A percentile compares a stretch with the other conserved stretches of the same genome.
These are phyloP conservation scores for Chlorodrepanis virens DNA, from an alignment of 2,113 vertebrate genomes.

Conservation along the genomic window DNA sequence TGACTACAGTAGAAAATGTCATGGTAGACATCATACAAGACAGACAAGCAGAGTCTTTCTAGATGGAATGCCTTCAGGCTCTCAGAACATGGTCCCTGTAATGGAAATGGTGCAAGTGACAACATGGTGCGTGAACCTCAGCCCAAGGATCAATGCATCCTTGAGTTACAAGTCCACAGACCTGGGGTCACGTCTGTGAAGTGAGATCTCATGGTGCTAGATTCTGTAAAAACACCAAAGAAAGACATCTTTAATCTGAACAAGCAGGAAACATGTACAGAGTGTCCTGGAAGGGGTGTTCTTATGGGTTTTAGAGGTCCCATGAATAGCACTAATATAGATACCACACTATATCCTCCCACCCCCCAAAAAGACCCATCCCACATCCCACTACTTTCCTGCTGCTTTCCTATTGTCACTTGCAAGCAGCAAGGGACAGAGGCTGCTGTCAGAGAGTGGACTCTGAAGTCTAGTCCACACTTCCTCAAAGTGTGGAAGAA, in stretches of 20 bases:
- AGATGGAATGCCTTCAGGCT: neutral
- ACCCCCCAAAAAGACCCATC: neutral
- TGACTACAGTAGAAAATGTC: neutral
- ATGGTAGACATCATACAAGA: neutral
- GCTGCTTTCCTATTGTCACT: neutral
- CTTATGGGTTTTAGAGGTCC: neutral
- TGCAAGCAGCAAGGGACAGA: neutral
- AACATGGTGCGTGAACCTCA: neutral
- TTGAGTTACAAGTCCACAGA: neutral
- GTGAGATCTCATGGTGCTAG: neutral
- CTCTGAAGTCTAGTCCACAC: neutral
- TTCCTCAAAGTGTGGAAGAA: neutral
- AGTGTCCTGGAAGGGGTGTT: neutral
- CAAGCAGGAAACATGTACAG: accelerated
- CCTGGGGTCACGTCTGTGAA: neutral
- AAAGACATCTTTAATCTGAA: neutral
- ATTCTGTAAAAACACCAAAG: neutral
- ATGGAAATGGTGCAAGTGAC: neutral
- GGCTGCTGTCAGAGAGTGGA: neutral
- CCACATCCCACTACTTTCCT: neutral
- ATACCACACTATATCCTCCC: too few species aligned
- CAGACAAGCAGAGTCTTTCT: neutral
- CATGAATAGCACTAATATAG: neutral
- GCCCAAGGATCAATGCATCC: neutral
- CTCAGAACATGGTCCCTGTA: neutral